A percentile compares a stretch with the other conserved stretches of the same genome.
phyloP scores from a whole-genome alignment of 2,888 invertebrate species.

The Metacarcinus magister region DNA sequence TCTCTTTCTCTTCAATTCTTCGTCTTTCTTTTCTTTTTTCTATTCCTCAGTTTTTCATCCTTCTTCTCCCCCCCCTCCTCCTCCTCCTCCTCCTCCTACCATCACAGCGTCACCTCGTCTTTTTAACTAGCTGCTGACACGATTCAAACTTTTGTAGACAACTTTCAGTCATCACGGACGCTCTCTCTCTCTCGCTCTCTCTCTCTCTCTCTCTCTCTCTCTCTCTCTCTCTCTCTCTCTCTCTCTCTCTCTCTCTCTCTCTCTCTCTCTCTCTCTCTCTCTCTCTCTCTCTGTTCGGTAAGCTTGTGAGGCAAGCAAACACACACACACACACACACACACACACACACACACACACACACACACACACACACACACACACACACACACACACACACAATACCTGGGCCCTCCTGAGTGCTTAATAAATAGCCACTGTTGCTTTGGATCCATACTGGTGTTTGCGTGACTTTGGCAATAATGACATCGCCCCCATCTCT shows the following conservation, averaged over 20 bases:
- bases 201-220: constrained; percentile 60
- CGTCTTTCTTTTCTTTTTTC: not conserved
- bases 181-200: constrained; percentile 61
- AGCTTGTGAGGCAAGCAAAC: not conserved
- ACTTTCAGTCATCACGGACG: not conserved
- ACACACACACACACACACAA: constrained; percentile 26
- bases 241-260: constrained; percentile 55
- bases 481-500: not conserved
- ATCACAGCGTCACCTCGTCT: not conserved
- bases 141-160: not conserved
- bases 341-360: not conserved
- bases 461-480: not conserved
- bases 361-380: constrained; percentile 15
- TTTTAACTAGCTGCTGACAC: not conserved
- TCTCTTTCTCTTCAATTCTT: not conserved
- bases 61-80: not conserved
- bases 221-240: constrained; percentile 63
- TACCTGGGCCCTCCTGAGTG: not conserved
- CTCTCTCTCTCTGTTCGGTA: not conserved
- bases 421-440: not conserved
- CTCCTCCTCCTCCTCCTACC: not conserved
- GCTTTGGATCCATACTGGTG: not conserved
- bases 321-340: not conserved
- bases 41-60: not conserved
- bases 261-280: not conserved